Evolutionary conservation across 2,797 vertebrate species (phyloP).

Genomic region (Nannoperca obscura): DNA sequence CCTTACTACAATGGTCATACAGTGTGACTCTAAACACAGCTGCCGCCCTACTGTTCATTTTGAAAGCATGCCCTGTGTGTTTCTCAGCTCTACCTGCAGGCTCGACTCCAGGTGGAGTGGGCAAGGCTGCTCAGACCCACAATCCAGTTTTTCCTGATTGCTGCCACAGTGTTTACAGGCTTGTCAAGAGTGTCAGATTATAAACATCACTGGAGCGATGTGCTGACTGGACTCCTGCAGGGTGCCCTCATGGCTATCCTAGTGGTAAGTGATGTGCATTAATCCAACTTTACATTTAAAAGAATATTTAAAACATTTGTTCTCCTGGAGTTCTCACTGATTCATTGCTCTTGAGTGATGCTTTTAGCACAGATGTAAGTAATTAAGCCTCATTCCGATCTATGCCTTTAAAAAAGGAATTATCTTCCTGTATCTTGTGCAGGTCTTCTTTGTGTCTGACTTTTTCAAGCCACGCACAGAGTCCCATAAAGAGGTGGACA

Average conservation of each 20-base stretch:
- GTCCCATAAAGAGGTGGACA: slow-evolving; percentile 84
- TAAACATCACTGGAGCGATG: slow-evolving; percentile 98
- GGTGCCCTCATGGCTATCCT: slow-evolving; percentile 92
- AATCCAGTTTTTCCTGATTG: slow-evolving; percentile 93
- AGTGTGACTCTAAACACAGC: background rate
- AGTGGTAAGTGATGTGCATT: slow-evolving; percentile 85
- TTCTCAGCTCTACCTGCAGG: slow-evolving; percentile 94
- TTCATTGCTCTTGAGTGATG: too few relatives aligned
- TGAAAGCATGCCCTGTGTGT: background rate
- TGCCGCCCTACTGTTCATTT: background rate
- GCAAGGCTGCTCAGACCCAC: slow-evolving; percentile 94
- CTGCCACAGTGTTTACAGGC: slow-evolving; percentile 92
- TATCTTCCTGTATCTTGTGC: slow-evolving; percentile 14
- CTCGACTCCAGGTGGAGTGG: slow-evolving; percentile 92
- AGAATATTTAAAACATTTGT: too few relatives aligned
- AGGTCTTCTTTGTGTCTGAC: slow-evolving; percentile 94
- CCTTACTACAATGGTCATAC: background rate
- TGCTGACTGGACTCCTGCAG: slow-evolving; percentile 93
- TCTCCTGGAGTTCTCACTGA: background rate
- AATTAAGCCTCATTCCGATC: background rate
- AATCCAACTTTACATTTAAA: background rate
- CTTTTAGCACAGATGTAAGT: background rate
- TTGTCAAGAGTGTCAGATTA: slow-evolving; percentile 97
- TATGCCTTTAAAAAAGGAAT: too few relatives aligned
- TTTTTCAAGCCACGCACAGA: slow-evolving; percentile 90